A percentile compares a stretch with the other conserved stretches of the same genome.
Conservation (phyloP, 1,140 invertebrate species). For the Cherax destructor region DNA sequence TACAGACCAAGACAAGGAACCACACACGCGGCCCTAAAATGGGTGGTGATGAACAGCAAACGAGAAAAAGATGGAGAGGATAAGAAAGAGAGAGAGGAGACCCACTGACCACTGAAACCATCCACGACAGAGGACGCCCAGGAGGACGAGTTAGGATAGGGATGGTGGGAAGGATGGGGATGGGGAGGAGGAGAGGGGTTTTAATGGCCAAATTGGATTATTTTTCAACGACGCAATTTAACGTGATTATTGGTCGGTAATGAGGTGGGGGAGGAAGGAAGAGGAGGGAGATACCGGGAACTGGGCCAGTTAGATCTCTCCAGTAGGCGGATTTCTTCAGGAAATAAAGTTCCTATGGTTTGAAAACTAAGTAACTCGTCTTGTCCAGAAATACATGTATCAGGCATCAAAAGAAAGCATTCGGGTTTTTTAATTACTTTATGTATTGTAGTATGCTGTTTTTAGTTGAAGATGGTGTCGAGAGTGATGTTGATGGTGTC, state of each 20-base stretch:
- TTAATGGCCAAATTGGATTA: conserved; percentile 53
- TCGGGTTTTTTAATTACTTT: too few species aligned
- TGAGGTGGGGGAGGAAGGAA: too few species aligned
- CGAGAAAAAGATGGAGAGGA: conserved; percentile 57
- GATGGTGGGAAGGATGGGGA: too few species aligned
- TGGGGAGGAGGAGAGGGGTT: background rate
- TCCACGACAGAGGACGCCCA: background rate
- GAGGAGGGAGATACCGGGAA: background rate
- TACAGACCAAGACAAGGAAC: conserved; percentile 44
- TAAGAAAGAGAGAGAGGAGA: conserved; percentile 5
- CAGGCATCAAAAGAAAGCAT: too few species aligned
- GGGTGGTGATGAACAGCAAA: conserved; percentile 61
- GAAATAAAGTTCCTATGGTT: too few species aligned
- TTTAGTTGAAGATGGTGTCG: too few species aligned
- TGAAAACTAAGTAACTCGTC: too few species aligned
- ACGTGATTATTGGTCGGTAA: background rate
- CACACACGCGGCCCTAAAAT: conserved; percentile 40
- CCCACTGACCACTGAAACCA: background rate
- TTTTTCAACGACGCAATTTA: conserved; percentile 49
- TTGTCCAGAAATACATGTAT: too few species aligned
- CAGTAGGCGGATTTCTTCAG: background rate
- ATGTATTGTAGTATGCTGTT: too few species aligned
- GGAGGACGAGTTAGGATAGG: too few species aligned
- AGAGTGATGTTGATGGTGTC: too few species aligned
- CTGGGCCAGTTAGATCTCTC: background rate